Percentiles rank a stretch among this genome's conserved stretches.
Conservation (phyloP, 1,140 invertebrate genomes). For the Drosophila lini region DNA sequence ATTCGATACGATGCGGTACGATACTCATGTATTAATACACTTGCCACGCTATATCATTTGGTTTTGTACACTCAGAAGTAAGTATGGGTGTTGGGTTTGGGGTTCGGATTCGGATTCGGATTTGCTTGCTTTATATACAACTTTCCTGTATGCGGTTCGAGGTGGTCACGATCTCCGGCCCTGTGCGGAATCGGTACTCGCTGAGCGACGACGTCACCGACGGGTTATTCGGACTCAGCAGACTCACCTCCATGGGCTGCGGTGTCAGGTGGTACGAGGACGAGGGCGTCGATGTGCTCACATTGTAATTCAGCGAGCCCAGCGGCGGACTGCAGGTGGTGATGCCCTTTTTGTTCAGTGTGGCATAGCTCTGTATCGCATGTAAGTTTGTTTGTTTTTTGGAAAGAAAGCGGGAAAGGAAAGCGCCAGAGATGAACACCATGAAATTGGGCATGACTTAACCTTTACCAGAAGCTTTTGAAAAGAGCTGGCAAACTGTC, state of each 20-base stretch:
- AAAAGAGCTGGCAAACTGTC: conserved; percentile 8
- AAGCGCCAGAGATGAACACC: conserved; percentile 19
- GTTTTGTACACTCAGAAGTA: conserved; percentile 64
- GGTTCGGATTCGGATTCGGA: neutral
- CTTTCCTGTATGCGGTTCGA: conserved; percentile 93
- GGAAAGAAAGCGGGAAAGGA: conserved; percentile 14
- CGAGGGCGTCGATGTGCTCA: conserved; percentile 76
- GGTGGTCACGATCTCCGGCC: conserved; percentile 92
- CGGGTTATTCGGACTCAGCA: conserved; percentile 84
- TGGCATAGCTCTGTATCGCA: conserved; percentile 80
- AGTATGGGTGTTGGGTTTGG: conserved; percentile 39
- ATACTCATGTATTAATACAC: conserved; percentile 71
- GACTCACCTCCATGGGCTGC: conserved; percentile 83
- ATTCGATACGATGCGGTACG: conserved; percentile 65
- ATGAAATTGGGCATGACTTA: conserved; percentile 27
- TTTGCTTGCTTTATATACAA: conserved; percentile 89
- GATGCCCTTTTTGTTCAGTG: conserved; percentile 82
- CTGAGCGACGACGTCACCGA: conserved; percentile 87
- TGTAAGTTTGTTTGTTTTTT: neutral
- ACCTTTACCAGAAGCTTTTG: conserved; percentile 12
- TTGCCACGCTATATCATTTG: conserved; percentile 45
- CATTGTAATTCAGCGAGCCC: conserved; percentile 67
- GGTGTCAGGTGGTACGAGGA: conserved; percentile 82
- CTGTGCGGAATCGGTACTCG: conserved; percentile 88
- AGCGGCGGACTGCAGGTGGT: conserved; percentile 82